These are phyloP conservation scores for Galeopsomyia nigrocyanea DNA, from an alignment of 2,888 invertebrate species.

Conservation along the genomic window DNA sequence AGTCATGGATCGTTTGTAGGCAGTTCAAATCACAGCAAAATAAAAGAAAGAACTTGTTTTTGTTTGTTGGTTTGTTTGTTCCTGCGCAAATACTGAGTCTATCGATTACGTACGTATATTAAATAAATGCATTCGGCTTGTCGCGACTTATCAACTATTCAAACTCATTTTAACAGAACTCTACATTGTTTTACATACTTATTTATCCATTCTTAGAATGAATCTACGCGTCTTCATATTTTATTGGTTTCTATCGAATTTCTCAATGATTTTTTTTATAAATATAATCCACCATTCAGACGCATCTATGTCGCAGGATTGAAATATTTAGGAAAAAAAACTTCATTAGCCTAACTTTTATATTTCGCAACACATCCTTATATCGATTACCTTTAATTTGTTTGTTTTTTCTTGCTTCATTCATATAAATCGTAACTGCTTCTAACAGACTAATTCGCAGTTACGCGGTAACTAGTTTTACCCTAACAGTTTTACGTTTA, in stretches of 20 bases:
- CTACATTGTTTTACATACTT: constrained; percentile 39
- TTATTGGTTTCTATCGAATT: constrained; percentile 32
- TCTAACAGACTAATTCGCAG: constrained; percentile 59
- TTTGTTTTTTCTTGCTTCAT: constrained; percentile 33
- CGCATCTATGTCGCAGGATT: constrained; percentile 33
- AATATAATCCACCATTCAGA: constrained; percentile 41
- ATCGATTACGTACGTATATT: constrained; percentile 46
- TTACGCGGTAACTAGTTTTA: constrained; percentile 59
- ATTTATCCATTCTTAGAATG: constrained; percentile 46
- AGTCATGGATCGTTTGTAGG: constrained; percentile 26
- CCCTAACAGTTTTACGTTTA: constrained; percentile 50
- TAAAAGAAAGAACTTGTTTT: constrained; percentile 37
- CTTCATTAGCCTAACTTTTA: constrained; percentile 32
- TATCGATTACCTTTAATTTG: constrained; percentile 34
- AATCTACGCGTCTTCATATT: constrained; percentile 29
- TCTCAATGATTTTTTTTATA: constrained; percentile 32
- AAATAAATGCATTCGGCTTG: constrained; percentile 45
- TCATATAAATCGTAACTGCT: constrained; percentile 52
- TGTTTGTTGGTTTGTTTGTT: neutral
- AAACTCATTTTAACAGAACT: constrained; percentile 41
- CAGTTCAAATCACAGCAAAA: constrained; percentile 52
- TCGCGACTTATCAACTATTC: constrained; percentile 38
- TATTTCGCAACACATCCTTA: constrained; percentile 34
- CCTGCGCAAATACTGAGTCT: constrained; percentile 45
- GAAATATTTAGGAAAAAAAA: constrained; percentile 50